phyloP scores from a whole-genome alignment of 64 coral and sea anemone genomes.

The Platygyra sinensis region DNA sequence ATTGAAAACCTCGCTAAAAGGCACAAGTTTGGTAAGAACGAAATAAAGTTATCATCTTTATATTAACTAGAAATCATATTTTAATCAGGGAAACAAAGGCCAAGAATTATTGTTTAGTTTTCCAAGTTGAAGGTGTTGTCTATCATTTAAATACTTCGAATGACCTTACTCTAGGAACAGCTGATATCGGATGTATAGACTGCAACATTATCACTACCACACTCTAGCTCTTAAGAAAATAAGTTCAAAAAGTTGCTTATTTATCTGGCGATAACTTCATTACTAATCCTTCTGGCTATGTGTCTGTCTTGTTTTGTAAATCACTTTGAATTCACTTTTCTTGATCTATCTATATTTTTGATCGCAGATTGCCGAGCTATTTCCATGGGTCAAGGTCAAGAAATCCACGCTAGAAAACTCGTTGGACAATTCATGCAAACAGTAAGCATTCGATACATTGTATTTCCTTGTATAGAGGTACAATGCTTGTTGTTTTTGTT shows the following conservation, averaged over 20 bases:
- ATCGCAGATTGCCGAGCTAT: conserved; percentile 87
- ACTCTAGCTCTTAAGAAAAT: no score
- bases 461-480: neutral
- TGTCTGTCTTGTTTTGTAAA: no score
- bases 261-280: no score
- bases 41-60: neutral
- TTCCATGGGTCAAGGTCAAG: conserved; percentile 96
- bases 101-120: neutral
- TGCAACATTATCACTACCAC: no score
- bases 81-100: neutral
- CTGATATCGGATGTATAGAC: no score
- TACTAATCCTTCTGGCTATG: no score
- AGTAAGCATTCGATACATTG: conserved; percentile 1
- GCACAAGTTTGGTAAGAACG: conserved; percentile 87
- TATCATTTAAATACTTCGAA: no score
- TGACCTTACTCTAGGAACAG: no score
- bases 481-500: no score
- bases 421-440: conserved; percentile 88
- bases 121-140: no score
- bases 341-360: neutral
- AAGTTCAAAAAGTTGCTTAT: no score
- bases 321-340: no score
- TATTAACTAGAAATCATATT: neutral
- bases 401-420: conserved; percentile 89
- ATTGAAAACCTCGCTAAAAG: conserved; percentile 89